Conservation (phyloP, 2,797 vertebrate genomes). For the Naso thynnoides region DNA sequence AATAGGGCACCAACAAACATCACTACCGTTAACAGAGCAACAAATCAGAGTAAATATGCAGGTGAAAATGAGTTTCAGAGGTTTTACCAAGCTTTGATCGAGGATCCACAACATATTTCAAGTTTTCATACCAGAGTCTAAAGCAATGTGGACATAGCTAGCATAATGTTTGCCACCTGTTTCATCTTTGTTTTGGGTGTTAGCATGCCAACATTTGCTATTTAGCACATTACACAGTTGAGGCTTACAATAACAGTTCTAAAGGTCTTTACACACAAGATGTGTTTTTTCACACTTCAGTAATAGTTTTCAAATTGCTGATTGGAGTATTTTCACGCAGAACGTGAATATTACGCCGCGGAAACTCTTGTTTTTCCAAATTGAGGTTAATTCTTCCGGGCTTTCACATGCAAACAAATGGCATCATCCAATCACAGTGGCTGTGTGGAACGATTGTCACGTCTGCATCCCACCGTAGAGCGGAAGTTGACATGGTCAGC, state of each 20-base stretch:
- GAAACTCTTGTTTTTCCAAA: too few relatives aligned
- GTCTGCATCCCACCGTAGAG: too few relatives aligned
- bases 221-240: neutral
- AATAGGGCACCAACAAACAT: neutral
- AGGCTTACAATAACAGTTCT: neutral
- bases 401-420: too few relatives aligned
- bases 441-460: too few relatives aligned
- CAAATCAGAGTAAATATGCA: neutral
- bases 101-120: neutral
- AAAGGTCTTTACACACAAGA: neutral
- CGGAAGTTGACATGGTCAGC: too few relatives aligned
- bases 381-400: too few relatives aligned
- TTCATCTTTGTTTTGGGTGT: neutral
- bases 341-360: too few relatives aligned
- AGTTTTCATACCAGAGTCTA: neutral
- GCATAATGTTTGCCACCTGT: neutral
- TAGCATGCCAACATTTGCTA: neutral
- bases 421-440: too few relatives aligned
- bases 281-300: too few relatives aligned
- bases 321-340: too few relatives aligned
- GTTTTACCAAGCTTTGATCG: neutral
- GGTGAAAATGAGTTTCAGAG: conserved; percentile 15
- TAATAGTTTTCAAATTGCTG: too few relatives aligned
- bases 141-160: neutral
- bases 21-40: neutral